These are phyloP conservation scores for Limnothrissa miodon DNA, from an alignment of 2,113 vertebrate genomes.

Conservation along the genomic window DNA sequence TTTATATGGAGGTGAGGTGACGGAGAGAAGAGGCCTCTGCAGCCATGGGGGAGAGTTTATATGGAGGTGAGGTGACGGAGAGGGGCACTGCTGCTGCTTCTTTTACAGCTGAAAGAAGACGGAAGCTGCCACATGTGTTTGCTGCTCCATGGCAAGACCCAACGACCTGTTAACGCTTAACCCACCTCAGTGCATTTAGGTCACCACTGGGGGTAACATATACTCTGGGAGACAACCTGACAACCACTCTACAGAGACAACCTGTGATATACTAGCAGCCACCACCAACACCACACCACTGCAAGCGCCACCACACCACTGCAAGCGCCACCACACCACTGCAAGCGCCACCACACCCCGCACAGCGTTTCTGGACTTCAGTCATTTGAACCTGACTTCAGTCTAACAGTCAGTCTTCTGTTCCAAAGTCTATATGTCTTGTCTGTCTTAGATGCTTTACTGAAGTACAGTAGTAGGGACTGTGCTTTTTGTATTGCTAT, in stretches of 20 bases:
- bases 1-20: background rate
- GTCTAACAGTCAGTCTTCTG: too few relatives aligned
- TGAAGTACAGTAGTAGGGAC: too few relatives aligned
- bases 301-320: too few relatives aligned
- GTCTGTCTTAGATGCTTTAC: too few relatives aligned
- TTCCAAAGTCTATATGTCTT: too few relatives aligned
- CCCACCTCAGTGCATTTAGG: background rate
- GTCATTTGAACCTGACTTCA: too few relatives aligned
- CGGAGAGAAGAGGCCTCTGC: background rate
- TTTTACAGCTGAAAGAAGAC: background rate
- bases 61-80: background rate
- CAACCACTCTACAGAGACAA: too few relatives aligned
- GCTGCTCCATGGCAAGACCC: background rate
- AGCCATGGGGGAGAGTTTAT: background rate
- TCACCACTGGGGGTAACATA: background rate
- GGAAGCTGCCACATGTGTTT: conserved; percentile 2
- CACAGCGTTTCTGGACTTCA: too few relatives aligned
- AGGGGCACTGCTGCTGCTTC: background rate
- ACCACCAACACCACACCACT: too few relatives aligned
- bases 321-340: too few relatives aligned
- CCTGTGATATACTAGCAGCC: too few relatives aligned
- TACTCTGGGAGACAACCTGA: background rate
- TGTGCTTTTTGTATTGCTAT: too few relatives aligned
- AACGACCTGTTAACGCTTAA: background rate
- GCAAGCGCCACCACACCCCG: background rate